Evolutionary conservation across 2,888 invertebrate species (phyloP), one percentile per base, ranked within the genome.

Genomic region (Drosophila rubida): DNA sequence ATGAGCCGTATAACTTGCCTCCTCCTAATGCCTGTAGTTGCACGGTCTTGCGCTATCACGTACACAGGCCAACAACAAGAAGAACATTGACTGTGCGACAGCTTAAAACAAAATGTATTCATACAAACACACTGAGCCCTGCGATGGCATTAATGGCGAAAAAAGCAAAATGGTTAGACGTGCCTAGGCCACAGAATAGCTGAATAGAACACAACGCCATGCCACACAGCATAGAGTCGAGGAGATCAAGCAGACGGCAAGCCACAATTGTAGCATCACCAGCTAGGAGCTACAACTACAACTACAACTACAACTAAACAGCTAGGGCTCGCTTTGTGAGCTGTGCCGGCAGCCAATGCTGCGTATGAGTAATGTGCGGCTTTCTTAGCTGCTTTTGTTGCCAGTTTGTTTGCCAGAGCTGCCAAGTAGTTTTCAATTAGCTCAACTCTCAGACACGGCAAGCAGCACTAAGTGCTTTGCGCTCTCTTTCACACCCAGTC

Each of bases 311-410:
- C 41, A 22, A 9, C 27, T 32, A 32, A 32, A 32, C 2, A 9
- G 27, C 27, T 32, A 37, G 44, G 42, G 63, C 53, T 50, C 62
- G 25, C 50, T 58, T 71, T 71, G 67, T 75, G 44, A 41, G 41
- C 35, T 61, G 44, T 39, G 60, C 23, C 44, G 57, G 73, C 48
- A 63, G 64, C 66, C 68, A 53, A 75, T 66, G 69, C 64, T 60
- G 78, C 83, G 82, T 80, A 86, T 82, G 86, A 82, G 81, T 85
- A 82, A 82, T 85, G 86, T 82, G 80, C 70, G 80, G 80, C 60
- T 82, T 84, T 75, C 80, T 72, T 66, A 54, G 67, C 66, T 49
- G 50, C 68, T 70, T 66, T 66, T 78, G 63, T 54, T 64, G 64
- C 54, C 53, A 63, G 60, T 41, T 62, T 53, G 44, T 53, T 60